Evolutionary conservation across 2,113 vertebrate species (phyloP).

Genomic region (Vicugna pacos): DNA sequence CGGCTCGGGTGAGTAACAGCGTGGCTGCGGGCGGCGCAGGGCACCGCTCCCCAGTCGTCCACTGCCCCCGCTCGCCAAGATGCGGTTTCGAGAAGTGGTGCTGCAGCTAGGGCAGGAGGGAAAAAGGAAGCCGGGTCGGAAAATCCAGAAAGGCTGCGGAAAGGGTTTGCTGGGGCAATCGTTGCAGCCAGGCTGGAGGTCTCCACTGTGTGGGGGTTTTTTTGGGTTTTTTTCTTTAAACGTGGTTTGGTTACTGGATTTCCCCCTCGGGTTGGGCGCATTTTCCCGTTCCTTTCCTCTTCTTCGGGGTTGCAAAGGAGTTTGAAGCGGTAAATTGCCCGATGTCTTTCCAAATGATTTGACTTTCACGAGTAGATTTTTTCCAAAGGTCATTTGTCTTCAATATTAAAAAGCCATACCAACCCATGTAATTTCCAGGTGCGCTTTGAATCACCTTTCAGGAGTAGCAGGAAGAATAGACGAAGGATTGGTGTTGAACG

Average conservation of each 20-base stretch:
- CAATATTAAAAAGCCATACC: background rate
- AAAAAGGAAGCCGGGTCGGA: background rate
- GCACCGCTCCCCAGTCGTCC: slow-evolving; percentile 3
- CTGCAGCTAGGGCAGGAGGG: slow-evolving; percentile 39
- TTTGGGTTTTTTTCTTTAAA: background rate
- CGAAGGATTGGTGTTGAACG: background rate
- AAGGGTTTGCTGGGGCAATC: background rate
- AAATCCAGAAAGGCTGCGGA: slow-evolving; percentile 1
- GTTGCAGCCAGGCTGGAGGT: slow-evolving; percentile 42
- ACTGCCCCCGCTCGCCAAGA: slow-evolving; percentile 6
- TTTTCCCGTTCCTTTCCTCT: slow-evolving; percentile 48
- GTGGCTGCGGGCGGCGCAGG: slow-evolving; percentile 44
- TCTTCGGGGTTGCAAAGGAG: slow-evolving; percentile 50
- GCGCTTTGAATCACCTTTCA: slow-evolving; percentile 63
- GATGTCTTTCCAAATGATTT: slow-evolving; percentile 41
- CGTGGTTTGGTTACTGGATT: background rate
- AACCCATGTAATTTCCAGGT: slow-evolving; percentile 54
- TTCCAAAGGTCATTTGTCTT: slow-evolving; percentile 75
- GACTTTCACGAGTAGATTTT: slow-evolving; percentile 69
- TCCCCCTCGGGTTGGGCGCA: background rate
- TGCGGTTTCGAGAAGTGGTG: slow-evolving; percentile 51
- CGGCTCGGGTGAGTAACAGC: slow-evolving; percentile 76
- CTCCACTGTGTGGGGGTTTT: background rate
- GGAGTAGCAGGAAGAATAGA: background rate
- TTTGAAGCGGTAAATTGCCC: slow-evolving; percentile 32